These are phyloP conservation scores for Coregonus suidteri DNA, from an alignment of 2,797 vertebrate genomes.

Conservation along the genomic window DNA sequence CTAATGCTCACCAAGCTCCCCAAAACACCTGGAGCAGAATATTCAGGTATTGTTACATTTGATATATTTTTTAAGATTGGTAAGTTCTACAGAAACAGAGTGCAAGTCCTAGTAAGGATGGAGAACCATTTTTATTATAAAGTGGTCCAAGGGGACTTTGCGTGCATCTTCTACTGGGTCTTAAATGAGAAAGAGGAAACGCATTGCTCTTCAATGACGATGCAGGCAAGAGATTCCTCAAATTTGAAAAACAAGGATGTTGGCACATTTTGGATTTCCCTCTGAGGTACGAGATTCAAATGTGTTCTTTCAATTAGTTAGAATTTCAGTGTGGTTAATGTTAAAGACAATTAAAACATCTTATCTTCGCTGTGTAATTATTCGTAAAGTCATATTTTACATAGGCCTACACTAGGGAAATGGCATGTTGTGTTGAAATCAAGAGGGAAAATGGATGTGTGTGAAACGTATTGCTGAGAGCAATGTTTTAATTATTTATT, in stretches of 20 bases:
- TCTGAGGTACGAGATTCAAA: background rate
- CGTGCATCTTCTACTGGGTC: too few species aligned
- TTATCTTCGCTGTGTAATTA: background rate
- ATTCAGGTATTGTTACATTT: too few species aligned
- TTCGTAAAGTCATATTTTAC: background rate
- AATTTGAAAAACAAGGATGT: background rate
- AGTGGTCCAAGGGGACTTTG: background rate
- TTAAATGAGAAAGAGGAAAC: background rate
- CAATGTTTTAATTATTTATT: background rate
- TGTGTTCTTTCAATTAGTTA: background rate
- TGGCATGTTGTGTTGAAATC: background rate
- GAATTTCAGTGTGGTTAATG: background rate
- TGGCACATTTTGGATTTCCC: background rate
- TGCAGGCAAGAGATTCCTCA: constrained; percentile 30
- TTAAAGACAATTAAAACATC: background rate
- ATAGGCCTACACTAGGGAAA: background rate
- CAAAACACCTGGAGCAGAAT: background rate
- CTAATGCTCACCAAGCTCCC: background rate
- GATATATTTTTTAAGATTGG: too few species aligned
- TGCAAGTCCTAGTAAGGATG: background rate
- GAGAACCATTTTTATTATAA: background rate
- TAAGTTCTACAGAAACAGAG: background rate
- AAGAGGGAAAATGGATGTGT: background rate
- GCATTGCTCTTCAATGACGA: background rate
- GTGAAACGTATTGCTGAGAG: background rate